These are phyloP conservation scores for Hippoglossus hippoglossus DNA, from an alignment of 2,797 vertebrate genomes.

Conservation along the genomic window DNA sequence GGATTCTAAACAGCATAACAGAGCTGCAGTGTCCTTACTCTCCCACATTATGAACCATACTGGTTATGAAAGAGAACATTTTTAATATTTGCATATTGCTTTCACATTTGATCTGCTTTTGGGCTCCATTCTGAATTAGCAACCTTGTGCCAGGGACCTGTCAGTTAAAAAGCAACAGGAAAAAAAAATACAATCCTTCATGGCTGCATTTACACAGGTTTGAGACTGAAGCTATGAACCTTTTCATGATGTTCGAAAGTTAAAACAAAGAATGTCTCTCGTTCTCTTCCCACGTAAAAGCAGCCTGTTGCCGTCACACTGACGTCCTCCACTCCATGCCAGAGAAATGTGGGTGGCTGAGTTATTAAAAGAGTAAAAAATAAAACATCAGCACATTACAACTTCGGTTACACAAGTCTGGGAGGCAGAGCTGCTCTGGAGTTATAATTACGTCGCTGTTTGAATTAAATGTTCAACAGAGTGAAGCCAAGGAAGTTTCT, in stretches of 20 bases:
- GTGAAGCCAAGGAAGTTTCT: conserved; percentile 12
- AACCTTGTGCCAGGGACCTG: neutral
- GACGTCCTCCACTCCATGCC: neutral
- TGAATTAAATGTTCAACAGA: neutral
- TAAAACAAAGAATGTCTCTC: neutral
- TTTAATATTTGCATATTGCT: conserved; percentile 30
- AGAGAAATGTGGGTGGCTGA: neutral
- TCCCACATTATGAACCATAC: neutral
- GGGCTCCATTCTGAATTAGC: neutral
- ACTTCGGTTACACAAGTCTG: neutral
- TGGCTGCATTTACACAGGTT: neutral
- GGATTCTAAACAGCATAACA: neutral
- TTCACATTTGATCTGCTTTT: conserved; percentile 8
- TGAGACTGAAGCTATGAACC: no score
- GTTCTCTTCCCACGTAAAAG: neutral
- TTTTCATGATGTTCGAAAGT: neutral
- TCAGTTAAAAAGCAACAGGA: no score
- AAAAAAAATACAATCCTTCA: neutral
- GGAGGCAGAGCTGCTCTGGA: conserved; percentile 12
- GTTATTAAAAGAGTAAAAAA: conserved; percentile 13
- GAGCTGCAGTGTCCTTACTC: neutral
- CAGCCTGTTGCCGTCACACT: neutral
- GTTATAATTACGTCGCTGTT: neutral
- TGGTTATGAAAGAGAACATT: conserved; percentile 10
- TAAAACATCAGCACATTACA: neutral